Percentiles rank a stretch among this genome's conserved stretches.
Evolutionary conservation across 1,140 invertebrate genomes (phyloP).

Genomic region (Drosophila nebulosa): DNA sequence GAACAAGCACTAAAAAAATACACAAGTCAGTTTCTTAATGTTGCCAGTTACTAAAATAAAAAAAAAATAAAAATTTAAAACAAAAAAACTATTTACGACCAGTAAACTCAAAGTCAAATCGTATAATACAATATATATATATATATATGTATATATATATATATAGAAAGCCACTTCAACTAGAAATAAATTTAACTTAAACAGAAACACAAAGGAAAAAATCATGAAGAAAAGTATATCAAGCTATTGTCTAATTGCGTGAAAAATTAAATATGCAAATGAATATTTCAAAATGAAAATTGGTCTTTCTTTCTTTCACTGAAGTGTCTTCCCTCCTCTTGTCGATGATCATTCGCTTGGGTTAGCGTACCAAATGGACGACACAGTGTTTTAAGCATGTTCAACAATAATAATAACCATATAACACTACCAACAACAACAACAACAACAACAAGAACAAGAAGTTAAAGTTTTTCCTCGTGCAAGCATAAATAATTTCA

Average conservation of each 20-base stretch:
- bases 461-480: conserved; percentile 36
- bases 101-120: conserved; percentile 7
- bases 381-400: conserved; percentile 3
- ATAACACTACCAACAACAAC: conserved; percentile 1
- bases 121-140: not conserved
- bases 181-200: conserved; percentile 35
- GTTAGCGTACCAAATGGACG: not conserved
- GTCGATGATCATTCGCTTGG: not conserved
- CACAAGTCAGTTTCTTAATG: conserved; percentile 40
- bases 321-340: conserved; percentile 11
- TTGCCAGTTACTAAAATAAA: conserved; percentile 36
- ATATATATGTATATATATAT: conserved; percentile 1
- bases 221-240: conserved; percentile 10
- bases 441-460: conserved; percentile 10
- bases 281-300: not conserved
- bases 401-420: conserved; percentile 10
- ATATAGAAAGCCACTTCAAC: conserved; percentile 32
- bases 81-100: conserved; percentile 16
- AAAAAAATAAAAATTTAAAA: too few relatives aligned
- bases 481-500: conserved; percentile 71
- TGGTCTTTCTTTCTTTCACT: conserved; percentile 16
- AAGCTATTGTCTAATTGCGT: conserved; percentile 53
- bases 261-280: conserved; percentile 55
- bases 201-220: not conserved
- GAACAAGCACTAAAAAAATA: conserved; percentile 31